These are phyloP conservation scores for Cheilosia urbana DNA, from an alignment of 2,888 invertebrate species.

Conservation along the genomic window DNA sequence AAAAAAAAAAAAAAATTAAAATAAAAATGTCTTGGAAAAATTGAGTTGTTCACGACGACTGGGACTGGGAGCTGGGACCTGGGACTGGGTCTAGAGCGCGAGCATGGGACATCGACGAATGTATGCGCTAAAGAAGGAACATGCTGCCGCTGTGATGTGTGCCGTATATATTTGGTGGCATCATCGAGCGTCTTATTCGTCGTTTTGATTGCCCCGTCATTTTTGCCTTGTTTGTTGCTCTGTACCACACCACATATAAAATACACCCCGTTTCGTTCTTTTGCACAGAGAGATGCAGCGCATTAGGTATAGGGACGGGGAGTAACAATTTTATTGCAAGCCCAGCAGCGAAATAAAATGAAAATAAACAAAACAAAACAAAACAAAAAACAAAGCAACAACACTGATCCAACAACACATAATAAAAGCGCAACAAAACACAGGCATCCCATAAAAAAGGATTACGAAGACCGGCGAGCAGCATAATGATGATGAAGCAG, in stretches of 20 bases:
- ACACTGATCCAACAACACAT: slow-evolving; percentile 26
- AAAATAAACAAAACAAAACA: slow-evolving; percentile 23
- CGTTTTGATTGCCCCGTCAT: slow-evolving; percentile 49
- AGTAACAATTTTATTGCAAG: slow-evolving; percentile 42
- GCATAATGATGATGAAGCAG: slow-evolving; percentile 28
- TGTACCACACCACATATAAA: slow-evolving; percentile 1
- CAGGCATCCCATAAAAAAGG: slow-evolving; percentile 12
- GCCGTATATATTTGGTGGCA: slow-evolving; percentile 53
- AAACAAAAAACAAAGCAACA: not conserved
- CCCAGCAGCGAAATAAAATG: slow-evolving; percentile 38
- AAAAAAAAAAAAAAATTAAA: slow-evolving; percentile 29
- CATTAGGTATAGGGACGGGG: slow-evolving; percentile 6
- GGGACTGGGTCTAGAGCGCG: slow-evolving; percentile 33
- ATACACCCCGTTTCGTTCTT: not conserved
- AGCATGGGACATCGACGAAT: slow-evolving; percentile 22
- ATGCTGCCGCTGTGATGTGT: slow-evolving; percentile 55
- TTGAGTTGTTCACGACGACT: slow-evolving; percentile 60
- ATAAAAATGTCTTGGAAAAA: slow-evolving; percentile 62
- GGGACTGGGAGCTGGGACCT: not conserved
- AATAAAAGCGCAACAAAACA: slow-evolving; percentile 37
- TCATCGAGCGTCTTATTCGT: slow-evolving; percentile 50
- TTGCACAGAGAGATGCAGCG: not conserved
- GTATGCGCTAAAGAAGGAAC: slow-evolving; percentile 39
- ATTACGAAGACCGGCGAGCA: not conserved
- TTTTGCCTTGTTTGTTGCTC: slow-evolving; percentile 26